Conservation (phyloP, 2,113 vertebrate genomes). For the Megaceryle maxima region DNA sequence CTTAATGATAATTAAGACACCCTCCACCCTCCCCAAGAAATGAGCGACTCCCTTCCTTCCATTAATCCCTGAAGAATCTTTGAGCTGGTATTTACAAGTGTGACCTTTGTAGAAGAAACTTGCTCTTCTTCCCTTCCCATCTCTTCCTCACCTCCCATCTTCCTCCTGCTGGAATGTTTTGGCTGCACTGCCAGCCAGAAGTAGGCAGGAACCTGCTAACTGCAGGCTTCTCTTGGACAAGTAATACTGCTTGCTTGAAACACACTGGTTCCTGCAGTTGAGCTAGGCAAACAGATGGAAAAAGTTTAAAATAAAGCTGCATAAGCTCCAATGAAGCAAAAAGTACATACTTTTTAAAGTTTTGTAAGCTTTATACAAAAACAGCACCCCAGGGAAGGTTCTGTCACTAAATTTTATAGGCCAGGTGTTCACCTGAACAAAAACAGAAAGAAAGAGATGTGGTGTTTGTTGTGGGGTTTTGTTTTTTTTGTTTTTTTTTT, state of each 20-base stretch:
- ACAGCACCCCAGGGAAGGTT: constrained; percentile 39
- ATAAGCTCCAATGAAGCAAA: constrained; percentile 57
- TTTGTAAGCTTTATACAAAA: constrained; percentile 49
- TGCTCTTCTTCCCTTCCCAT: not conserved
- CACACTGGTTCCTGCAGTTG: not conserved
- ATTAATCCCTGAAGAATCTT: not conserved
- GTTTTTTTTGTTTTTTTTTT: not conserved
- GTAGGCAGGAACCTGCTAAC: constrained; percentile 63
- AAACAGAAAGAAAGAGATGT: not conserved
- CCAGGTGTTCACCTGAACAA: constrained; percentile 54
- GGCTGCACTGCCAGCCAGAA: constrained; percentile 12
- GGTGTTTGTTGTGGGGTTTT: too few relatives aligned
- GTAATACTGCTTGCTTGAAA: constrained; percentile 55
- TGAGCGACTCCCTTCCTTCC: not conserved
- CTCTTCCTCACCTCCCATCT: not conserved
- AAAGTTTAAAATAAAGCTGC: constrained; percentile 63
- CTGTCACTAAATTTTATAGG: constrained; percentile 54
- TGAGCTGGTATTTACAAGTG: not conserved
- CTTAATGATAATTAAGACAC: not conserved
- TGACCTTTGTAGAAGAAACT: not conserved
- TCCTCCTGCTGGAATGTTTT: constrained; percentile 18
- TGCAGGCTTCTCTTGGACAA: constrained; percentile 50
- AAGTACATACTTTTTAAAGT: constrained; percentile 25
- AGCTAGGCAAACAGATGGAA: constrained; percentile 70
- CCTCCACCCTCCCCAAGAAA: not conserved